Evolutionary conservation across 2,797 vertebrate species (phyloP).

Genomic region (Lutjanus campechanus): DNA sequence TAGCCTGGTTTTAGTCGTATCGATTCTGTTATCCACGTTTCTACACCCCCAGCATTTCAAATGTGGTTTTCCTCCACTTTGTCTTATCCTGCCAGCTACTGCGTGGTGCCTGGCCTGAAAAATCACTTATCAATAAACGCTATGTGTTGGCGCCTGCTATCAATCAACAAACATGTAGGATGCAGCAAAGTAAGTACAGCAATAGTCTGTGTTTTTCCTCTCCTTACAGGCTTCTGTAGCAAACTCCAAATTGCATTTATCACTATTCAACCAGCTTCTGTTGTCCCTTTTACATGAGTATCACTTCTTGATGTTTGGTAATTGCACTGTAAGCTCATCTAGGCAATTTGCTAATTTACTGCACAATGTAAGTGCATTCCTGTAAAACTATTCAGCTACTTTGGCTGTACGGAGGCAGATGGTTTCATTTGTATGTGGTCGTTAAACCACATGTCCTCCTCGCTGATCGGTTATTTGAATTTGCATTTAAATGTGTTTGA

Average conservation of each 20-base stretch:
- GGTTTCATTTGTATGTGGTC: slow-evolving; percentile 81
- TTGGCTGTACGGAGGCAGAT: slow-evolving; percentile 71
- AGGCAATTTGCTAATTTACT: slow-evolving; percentile 64
- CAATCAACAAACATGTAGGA: slow-evolving; percentile 60
- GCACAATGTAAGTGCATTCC: slow-evolving; percentile 56
- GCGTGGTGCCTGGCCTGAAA: slow-evolving; percentile 50
- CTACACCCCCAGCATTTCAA: slow-evolving; percentile 67
- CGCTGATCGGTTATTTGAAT: slow-evolving; percentile 81
- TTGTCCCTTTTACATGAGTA: slow-evolving; percentile 38
- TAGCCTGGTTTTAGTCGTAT: slow-evolving; percentile 57
- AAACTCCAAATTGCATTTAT: slow-evolving; percentile 35
- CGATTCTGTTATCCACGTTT: slow-evolving; percentile 62
- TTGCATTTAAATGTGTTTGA: slow-evolving; percentile 87
- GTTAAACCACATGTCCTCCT: slow-evolving; percentile 78
- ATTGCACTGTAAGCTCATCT: slow-evolving; percentile 61
- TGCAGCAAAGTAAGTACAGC: slow-evolving; percentile 31
- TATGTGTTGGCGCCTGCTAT: slow-evolving; percentile 51
- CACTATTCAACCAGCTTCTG: slow-evolving; percentile 34
- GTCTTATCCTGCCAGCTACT: slow-evolving; percentile 56
- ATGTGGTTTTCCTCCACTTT: slow-evolving; percentile 65
- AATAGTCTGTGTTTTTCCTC: slow-evolving; percentile 18
- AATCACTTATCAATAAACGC: slow-evolving; percentile 71
- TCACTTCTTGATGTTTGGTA: slow-evolving; percentile 50
- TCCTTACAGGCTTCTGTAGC: slow-evolving; percentile 7
- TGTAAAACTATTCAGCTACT: slow-evolving; percentile 55